Evolutionary conservation across 2,113 vertebrate species (phyloP).

Genomic region (Bos taurus): ARS-UCD2.0 NC_037348.1:65410501-65411000

Average conservation of each 20-base stretch:
- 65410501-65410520: not conserved
- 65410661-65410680: not conserved
- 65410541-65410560: fast-evolving
- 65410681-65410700: not conserved
- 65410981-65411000: conserved; percentile 77
- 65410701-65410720: not conserved
- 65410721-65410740: not conserved
- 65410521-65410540: not conserved
- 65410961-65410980: not conserved
- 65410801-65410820: not conserved
- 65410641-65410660: not conserved
- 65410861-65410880: not conserved
- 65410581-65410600: not conserved
- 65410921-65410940: fast-evolving
- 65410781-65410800: not conserved
- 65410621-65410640: not conserved
- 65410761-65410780: not conserved
- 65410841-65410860: not conserved
- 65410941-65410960: not conserved
- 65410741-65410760: not conserved
- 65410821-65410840: too few species aligned
- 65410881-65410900: fast-evolving
- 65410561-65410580: not conserved
- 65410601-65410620: not conserved
- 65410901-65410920: not conserved